Conservation (phyloP, 2,113 vertebrate species). For the Dasyprocta punctata region DNA sequence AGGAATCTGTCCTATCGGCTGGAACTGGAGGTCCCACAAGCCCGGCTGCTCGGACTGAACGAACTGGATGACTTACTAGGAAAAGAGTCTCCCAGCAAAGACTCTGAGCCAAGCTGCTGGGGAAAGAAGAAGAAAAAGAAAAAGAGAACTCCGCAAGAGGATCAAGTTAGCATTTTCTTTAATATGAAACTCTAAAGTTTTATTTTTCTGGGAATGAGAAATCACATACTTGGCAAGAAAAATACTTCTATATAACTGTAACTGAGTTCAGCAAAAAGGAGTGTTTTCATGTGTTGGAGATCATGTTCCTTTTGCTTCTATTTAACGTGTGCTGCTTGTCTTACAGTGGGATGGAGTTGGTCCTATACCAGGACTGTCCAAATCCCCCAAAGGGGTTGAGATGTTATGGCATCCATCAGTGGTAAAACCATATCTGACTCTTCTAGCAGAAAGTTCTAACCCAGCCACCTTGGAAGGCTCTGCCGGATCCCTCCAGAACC, state of each 20-base stretch:
- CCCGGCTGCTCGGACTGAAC: conserved; percentile 90
- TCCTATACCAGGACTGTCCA: conserved; percentile 96
- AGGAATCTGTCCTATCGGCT: conserved; percentile 97
- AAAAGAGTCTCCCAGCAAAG: conserved; percentile 94
- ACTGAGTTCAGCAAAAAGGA: background rate
- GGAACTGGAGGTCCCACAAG: conserved; percentile 96
- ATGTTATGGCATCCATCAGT: conserved; percentile 98
- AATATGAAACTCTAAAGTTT: background rate
- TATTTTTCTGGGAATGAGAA: background rate
- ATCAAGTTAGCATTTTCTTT: conserved; percentile 89
- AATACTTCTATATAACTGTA: background rate
- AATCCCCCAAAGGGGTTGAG: conserved; percentile 97
- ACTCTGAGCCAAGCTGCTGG: conserved; percentile 96
- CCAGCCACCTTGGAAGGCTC: conserved; percentile 98
- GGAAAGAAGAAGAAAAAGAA: conserved; percentile 99
- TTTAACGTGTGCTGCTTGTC: background rate
- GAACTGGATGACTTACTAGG: conserved; percentile 94
- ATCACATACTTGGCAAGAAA: conserved; percentile 14
- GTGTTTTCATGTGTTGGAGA: background rate
- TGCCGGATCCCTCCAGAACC: conserved; percentile 97
- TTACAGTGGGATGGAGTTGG: conserved; percentile 98
- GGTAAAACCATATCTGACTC: conserved; percentile 97
- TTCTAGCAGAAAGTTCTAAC: conserved; percentile 98
- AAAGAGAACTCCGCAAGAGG: conserved; percentile 93
- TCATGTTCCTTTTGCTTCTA: background rate